Conservation (phyloP, 2,113 vertebrate species). For the Ceyx margarethae region DNA sequence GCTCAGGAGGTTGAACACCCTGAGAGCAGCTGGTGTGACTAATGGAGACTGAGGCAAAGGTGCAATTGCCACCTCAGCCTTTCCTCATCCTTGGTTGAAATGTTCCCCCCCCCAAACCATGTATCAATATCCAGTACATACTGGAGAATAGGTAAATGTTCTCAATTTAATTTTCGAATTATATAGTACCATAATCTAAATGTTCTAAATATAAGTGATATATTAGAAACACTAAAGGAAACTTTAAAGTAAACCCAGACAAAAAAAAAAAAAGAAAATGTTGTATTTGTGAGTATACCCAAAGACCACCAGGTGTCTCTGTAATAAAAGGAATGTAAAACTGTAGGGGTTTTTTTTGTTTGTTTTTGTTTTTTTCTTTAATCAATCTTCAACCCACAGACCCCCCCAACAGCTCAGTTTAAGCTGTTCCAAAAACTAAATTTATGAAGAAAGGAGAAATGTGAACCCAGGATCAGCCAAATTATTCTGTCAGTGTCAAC, state of each 20-base stretch:
- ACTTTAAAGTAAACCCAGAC: neutral
- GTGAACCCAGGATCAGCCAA: neutral
- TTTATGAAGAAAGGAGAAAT: neutral
- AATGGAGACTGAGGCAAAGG: no score
- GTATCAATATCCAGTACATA: neutral
- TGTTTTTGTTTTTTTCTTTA: neutral
- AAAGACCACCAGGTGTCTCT: conserved; percentile 43
- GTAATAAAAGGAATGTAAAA: neutral
- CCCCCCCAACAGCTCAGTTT: neutral
- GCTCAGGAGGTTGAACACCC: no score
- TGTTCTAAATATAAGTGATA: neutral
- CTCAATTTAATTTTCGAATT: neutral
- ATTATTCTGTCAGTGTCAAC: neutral
- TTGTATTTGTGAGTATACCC: neutral
- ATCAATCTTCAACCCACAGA: neutral
- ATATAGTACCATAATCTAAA: neutral
- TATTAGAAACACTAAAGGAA: neutral
- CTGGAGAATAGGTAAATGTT: neutral
- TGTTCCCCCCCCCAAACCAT: neutral
- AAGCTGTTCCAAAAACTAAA: neutral
- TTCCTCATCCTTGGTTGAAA: no score
- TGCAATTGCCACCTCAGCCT: no score
- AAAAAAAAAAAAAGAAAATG: neutral
- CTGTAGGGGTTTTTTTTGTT: neutral
- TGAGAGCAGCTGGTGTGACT: no score